Percentiles rank a stretch among this genome's conserved stretches.
phyloP scores from a whole-genome alignment of 2,113 vertebrate genomes.

The Naja naja region DNA sequence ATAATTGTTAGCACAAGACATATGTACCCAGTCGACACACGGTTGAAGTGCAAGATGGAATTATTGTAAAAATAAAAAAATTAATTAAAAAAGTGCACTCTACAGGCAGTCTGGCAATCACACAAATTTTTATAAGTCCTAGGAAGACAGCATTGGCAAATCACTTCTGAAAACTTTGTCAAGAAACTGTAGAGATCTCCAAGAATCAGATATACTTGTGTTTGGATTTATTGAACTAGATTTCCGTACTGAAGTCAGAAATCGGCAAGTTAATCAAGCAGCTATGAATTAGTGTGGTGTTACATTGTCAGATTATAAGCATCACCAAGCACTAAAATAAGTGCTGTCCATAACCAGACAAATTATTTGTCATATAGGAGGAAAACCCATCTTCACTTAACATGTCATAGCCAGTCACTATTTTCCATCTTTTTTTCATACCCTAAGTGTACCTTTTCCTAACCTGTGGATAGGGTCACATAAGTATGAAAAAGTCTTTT shows the following conservation, averaged over 20 bases:
- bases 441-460: neutral
- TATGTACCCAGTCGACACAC: no score
- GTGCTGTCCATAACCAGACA: neutral
- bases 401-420: neutral
- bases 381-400: neutral
- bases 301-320: neutral
- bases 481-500: neutral
- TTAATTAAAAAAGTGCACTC: neutral
- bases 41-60: no score
- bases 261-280: neutral
- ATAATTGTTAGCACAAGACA: no score
- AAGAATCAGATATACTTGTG: neutral
- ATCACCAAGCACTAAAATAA: neutral
- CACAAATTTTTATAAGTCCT: neutral
- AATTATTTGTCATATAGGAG: neutral
- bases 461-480: neutral
- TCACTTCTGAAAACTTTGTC: neutral
- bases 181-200: neutral
- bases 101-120: neutral
- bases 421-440: neutral
- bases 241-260: neutral
- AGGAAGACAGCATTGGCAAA: neutral
- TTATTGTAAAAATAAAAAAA: no score
- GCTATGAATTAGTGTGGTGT: neutral
- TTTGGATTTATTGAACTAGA: neutral